These are phyloP conservation scores for Hydrozoanthus gracilis DNA, from an alignment of 92 coral and sea anemone species.

Conservation along the genomic window DNA sequence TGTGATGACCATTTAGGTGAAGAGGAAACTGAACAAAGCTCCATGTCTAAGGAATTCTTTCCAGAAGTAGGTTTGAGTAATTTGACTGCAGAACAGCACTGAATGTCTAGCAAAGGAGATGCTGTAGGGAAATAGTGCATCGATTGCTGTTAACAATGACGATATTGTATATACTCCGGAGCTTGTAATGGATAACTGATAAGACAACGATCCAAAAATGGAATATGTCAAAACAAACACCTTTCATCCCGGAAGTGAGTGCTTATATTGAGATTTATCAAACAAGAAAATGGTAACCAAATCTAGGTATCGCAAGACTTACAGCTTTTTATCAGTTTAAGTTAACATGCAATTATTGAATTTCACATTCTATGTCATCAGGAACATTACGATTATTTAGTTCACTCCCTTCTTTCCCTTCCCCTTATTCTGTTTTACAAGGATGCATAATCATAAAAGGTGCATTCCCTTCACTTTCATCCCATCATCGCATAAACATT, in stretches of 20 bases:
- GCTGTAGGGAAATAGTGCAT: not conserved
- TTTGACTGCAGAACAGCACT: not conserved
- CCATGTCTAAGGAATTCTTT: not conserved
- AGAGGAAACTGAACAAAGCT: not conserved
- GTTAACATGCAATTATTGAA: too few relatives aligned
- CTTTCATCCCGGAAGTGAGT: conserved; percentile 48
- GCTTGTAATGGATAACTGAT: not conserved
- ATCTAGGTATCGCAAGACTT: too few relatives aligned
- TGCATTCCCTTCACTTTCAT: too few relatives aligned
- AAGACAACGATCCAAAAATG: conserved; percentile 30
- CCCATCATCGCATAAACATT: too few relatives aligned
- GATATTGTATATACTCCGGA: conserved; percentile 25
- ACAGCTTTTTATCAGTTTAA: too few relatives aligned
- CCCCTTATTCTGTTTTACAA: too few relatives aligned
- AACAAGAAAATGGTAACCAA: too few relatives aligned
- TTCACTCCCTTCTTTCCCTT: too few relatives aligned
- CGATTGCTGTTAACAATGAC: conserved; percentile 9
- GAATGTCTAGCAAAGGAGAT: not conserved
- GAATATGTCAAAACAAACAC: not conserved
- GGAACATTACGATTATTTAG: too few relatives aligned
- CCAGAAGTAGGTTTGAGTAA: not conserved
- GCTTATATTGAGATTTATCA: conserved; percentile 30
- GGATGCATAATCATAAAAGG: too few relatives aligned
- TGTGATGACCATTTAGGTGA: not conserved
- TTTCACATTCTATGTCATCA: too few relatives aligned